Base-by-base conservation (phyloP, 2,113 vertebrate species). In the Ciconia boyciana region DNA sequence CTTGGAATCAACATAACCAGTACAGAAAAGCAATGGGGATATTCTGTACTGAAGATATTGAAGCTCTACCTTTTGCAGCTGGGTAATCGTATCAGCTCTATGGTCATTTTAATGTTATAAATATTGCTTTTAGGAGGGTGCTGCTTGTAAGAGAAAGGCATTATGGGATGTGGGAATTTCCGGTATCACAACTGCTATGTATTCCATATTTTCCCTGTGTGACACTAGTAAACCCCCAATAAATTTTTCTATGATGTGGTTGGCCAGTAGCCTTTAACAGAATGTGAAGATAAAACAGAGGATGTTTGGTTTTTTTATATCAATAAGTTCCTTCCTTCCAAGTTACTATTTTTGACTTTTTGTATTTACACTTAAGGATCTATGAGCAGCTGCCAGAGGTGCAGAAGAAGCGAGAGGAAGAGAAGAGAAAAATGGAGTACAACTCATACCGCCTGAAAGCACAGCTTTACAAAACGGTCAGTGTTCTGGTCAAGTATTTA, bases 331-430 rank as follows among this genome's bases (percentile, higher is more conserved):
- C 6, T 46, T 64, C 28, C 46, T 82, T 66, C 46, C 16, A 26
- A 18, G 36, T 55, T 2, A 1, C 31, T 36, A 7, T 31, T 76
- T 74, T 54, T 65, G 15, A 21, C 31, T 54, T 83, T 21, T 31
- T 66, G 6, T 49, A 1, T 61, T 31, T 54, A 7, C 78, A 13
- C 9, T 18, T 10, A 75, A 99, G 99, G 93, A 99, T 99, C 36
- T 99, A 99, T 16, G 98, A 99, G 85, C 98, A 97, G 96, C 99
- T 99, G 8, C 99, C 99, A 2, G 99, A 99, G 96, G 98, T 99
- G 69, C 98, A 94, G 92, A 98, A 98, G 86, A 98, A 96, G 94
- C 91, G 93, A 85, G 99, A 99, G 69, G 99, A 99, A n/a, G 99
- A 99, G 60, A 98, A 96, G 85, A 98, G 99, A 48, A 98, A 58